A percentile compares a stretch with the other conserved stretches of the same genome.
Evolutionary conservation across 1,140 invertebrate genomes (phyloP).

Genomic region (Babylonia areolata): DNA sequence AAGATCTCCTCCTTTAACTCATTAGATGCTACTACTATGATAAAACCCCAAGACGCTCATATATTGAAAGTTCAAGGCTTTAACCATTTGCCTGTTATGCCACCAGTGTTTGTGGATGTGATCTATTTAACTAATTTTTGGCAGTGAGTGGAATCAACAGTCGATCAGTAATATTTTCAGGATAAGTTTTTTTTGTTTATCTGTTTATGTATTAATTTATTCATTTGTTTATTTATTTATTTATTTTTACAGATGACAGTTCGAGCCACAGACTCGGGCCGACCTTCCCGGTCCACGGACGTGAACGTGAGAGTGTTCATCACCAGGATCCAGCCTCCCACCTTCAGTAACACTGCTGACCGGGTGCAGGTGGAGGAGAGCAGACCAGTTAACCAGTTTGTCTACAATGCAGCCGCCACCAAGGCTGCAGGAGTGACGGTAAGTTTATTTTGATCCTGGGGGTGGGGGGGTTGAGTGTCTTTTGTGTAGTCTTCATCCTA

Average conservation of each 20-base stretch:
- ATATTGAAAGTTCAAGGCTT: too few relatives aligned
- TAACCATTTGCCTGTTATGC: too few relatives aligned
- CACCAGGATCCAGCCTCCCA: conserved; percentile 33
- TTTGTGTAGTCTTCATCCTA: too few relatives aligned
- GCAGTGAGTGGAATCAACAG: too few relatives aligned
- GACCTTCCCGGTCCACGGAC: conserved; percentile 41
- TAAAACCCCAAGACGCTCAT: too few relatives aligned
- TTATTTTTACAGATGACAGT: conserved; percentile 43
- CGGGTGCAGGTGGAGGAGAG: conserved; percentile 38
- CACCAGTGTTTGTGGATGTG: too few relatives aligned
- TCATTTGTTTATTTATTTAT: neutral
- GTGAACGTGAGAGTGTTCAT: conserved; percentile 36
- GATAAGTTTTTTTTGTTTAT: too few relatives aligned
- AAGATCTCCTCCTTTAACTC: too few relatives aligned
- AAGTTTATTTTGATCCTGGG: neutral
- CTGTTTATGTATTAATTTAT: neutral
- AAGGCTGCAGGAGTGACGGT: neutral
- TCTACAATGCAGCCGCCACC: conserved; percentile 36
- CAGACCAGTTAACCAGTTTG: conserved; percentile 30
- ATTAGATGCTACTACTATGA: too few relatives aligned
- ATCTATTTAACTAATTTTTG: too few relatives aligned
- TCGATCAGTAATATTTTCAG: too few relatives aligned
- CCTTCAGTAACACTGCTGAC: conserved; percentile 34
- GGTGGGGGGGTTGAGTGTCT: neutral
- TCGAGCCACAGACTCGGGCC: conserved; percentile 45